A percentile compares a stretch with the other conserved stretches of the same genome.
Evolutionary conservation across 2,888 invertebrate species (phyloP).

Genomic region (Andrena haemorrhoa): DNA sequence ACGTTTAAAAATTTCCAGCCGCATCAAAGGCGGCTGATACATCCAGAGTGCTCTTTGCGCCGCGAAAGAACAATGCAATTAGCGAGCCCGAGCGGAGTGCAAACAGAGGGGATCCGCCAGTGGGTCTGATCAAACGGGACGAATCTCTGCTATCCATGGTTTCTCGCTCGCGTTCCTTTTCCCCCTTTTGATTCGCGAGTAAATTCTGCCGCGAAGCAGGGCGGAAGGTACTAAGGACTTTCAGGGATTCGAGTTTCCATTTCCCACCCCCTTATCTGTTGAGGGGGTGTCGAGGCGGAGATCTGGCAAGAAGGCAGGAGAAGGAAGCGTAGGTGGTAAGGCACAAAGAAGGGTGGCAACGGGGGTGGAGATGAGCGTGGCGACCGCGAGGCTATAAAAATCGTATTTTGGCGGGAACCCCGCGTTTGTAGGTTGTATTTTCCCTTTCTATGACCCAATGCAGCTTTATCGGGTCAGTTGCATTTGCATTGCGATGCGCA

Average conservation of each 20-base stretch:
- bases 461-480: slow-evolving; percentile 81
- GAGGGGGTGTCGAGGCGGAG: slow-evolving; percentile 24
- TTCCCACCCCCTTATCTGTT: slow-evolving; percentile 13
- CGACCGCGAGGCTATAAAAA: slow-evolving; percentile 76
- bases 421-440: slow-evolving; percentile 80
- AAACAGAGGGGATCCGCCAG: slow-evolving; percentile 1
- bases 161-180: neutral
- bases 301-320: slow-evolving; percentile 13
- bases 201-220: slow-evolving; percentile 34
- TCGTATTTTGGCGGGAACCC: slow-evolving; percentile 78
- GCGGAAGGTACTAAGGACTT: slow-evolving; percentile 4
- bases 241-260: slow-evolving; percentile 56
- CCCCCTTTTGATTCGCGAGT: slow-evolving; percentile 35
- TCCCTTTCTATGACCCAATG: slow-evolving; percentile 83
- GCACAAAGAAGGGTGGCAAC: slow-evolving; percentile 1
- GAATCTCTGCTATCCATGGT: slow-evolving; percentile 15
- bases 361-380: slow-evolving; percentile 60
- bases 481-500: slow-evolving; percentile 77
- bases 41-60: slow-evolving; percentile 18
- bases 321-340: slow-evolving; percentile 39
- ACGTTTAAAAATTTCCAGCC: slow-evolving; percentile 43
- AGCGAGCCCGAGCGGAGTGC: slow-evolving; percentile 5
- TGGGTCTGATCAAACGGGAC: slow-evolving; percentile 1
- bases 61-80: slow-evolving; percentile 50
- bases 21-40: slow-evolving; percentile 40